Evolutionary conservation across 2,113 vertebrate genomes (phyloP).

Genomic region (Bubalus kerabau): DNA sequence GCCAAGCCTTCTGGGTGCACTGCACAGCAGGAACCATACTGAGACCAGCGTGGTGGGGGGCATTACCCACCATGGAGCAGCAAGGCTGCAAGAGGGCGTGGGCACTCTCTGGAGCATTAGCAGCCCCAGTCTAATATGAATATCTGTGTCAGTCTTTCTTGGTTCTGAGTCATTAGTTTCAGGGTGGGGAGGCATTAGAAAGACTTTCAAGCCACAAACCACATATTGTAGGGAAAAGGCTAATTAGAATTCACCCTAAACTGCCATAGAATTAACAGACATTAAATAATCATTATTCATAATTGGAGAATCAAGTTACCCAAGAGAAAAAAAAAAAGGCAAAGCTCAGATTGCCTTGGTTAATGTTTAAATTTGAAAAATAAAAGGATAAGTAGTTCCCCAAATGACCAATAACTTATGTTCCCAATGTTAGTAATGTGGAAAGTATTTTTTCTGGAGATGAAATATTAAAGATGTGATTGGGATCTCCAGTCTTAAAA

Average conservation of each 20-base stretch:
- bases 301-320: conserved; percentile 78
- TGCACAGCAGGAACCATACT: accelerated
- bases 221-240: conserved; percentile 54
- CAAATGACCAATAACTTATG: conserved; percentile 16
- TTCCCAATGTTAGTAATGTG: conserved; percentile 10
- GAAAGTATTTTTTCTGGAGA: background rate
- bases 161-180: conserved; percentile 63
- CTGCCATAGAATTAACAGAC: conserved; percentile 65
- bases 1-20: accelerated
- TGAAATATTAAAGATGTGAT: background rate
- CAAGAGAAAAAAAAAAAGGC: conserved; percentile 52
- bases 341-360: conserved; percentile 59
- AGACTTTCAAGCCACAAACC: conserved; percentile 68
- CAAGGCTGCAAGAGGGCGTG: accelerated
- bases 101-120: background rate
- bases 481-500: background rate
- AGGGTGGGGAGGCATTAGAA: conserved; percentile 38
- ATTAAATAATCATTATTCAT: conserved; percentile 82
- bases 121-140: background rate
- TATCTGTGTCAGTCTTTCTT: conserved; percentile 27
- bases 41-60: accelerated
- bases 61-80: background rate
- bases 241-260: conserved; percentile 69
- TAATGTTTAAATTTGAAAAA: conserved; percentile 75
- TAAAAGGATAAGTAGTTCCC: conserved; percentile 62